A percentile compares a stretch with the other conserved stretches of the same genome.
Conservation (phyloP, 1,140 invertebrate species). For the Tetranychus cinnabarinus region DNA sequence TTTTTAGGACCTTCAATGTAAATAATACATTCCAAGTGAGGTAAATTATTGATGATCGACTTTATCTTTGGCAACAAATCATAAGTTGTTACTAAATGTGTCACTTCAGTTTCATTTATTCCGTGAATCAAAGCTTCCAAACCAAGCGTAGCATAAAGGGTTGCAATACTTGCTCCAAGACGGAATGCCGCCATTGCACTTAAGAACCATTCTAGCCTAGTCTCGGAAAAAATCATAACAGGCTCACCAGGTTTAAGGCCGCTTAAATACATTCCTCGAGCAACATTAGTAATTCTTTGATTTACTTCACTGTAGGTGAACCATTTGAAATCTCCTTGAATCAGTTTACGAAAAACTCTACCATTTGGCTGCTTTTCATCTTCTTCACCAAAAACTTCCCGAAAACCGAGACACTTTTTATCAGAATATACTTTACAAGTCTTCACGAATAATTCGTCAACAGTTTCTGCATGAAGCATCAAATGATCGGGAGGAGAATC, state of each 20-base stretch:
- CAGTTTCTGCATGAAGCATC: conserved; percentile 44
- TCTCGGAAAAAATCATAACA: conserved; percentile 88
- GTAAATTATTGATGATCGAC: conserved; percentile 2
- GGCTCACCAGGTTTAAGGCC: conserved; percentile 38
- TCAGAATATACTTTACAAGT: conserved; percentile 35
- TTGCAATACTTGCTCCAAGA: conserved; percentile 42
- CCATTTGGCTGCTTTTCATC: conserved; percentile 82
- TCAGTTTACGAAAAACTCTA: conserved; percentile 82
- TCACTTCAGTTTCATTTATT: conserved; percentile 85
- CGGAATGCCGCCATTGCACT: conserved; percentile 39
- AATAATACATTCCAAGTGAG: conserved; percentile 3
- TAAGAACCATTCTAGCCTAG: conserved; percentile 88
- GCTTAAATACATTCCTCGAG: conserved; percentile 39
- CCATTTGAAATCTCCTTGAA: conserved; percentile 84
- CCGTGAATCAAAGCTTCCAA: conserved; percentile 86
- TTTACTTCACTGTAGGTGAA: conserved; percentile 57
- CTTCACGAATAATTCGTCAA: conserved; percentile 60
- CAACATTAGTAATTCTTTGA: conserved; percentile 43
- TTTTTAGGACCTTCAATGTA: conserved; percentile 5
- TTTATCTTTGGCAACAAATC: conserved; percentile 14
- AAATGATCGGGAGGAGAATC: conserved; percentile 1
- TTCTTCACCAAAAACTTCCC: conserved; percentile 69
- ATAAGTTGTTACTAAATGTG: conserved; percentile 17
- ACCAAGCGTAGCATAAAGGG: conserved; percentile 85
- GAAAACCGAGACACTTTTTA: conserved; percentile 56